Base-by-base conservation (phyloP, 1,140 invertebrate species). In the Ectropis grisescens region DNA sequence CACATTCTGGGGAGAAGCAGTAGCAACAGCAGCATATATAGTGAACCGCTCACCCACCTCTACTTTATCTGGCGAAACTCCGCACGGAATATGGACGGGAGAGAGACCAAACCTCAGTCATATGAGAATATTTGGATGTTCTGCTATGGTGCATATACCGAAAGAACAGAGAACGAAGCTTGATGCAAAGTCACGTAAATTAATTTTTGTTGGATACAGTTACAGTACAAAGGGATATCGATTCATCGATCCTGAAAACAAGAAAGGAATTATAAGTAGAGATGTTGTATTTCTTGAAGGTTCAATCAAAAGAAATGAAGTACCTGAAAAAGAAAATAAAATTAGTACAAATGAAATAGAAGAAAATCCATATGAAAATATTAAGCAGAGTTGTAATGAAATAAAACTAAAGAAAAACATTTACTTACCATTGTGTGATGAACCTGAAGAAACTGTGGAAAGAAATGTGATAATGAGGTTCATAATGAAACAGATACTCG, bases 81-180 rank as follows among this genome's bases (percentile, higher is more conserved):
- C 34, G 2, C n/a, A 36, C 11, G 27, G 29, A 22, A 22, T 54
- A 22, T 72, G 64, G 64, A 27, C 30, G 36, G 40, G 46, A n/a
- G 16, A 36, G 13, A 58, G 41, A 24, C 43, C 42, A 9, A 22
- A 65, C 25, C 16, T 82, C 2, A 37, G 33, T 10, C 37, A 82
- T 41, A 40, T 83, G 4, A 56, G 49, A 41, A 42, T 65, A 11
- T 84, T 85, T 58, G 80, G 80, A 11, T 71, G 56, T 24, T 25
- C 48, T 33, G 62, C 58, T 12, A 72, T 53, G 47, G 60, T 58
- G 0, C 66, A 68, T 22, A 38, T 78, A 23, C 67, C 67, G 19
- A 61, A 70, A 32, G 44, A 64, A 39, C 55, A 57, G 27, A 19
- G 54, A 1, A 30, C 29, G 26, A 72, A 70, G 25, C 58, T 33